phyloP scores from a whole-genome alignment of 1,140 invertebrate species.

The Phenacoccus solenopsis region DNA sequence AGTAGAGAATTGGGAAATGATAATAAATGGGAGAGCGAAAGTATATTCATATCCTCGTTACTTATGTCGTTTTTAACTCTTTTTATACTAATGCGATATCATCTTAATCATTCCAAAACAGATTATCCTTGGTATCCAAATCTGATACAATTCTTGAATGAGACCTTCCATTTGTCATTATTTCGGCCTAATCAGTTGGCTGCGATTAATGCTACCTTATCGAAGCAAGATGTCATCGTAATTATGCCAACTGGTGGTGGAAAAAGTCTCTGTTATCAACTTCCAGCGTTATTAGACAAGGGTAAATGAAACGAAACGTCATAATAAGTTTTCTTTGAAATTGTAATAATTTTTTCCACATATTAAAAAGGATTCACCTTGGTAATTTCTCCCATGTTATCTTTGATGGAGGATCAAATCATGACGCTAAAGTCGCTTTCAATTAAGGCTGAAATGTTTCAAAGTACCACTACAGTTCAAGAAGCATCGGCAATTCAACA shows the following conservation, averaged over 20 bases:
- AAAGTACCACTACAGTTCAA: conserved; percentile 48
- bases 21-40: background rate
- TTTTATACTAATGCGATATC: no score
- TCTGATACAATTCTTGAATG: conserved; percentile 40
- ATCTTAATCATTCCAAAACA: no score
- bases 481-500: conserved; percentile 33
- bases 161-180: conserved; percentile 50
- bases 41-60: no score
- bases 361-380: conserved; percentile 66
- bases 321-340: background rate
- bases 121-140: conserved; percentile 58
- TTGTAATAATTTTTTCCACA: background rate
- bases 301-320: conserved; percentile 36
- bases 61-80: background rate
- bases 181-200: conserved; percentile 61
- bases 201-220: conserved; percentile 73
- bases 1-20: background rate
- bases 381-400: conserved; percentile 78
- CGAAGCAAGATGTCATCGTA: conserved; percentile 65
- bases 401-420: conserved; percentile 90
- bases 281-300: conserved; percentile 64
- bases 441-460: conserved; percentile 57
- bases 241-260: conserved; percentile 90
- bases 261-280: conserved; percentile 83
- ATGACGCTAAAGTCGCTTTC: conserved; percentile 50